Evolutionary conservation across 2,113 vertebrate species (phyloP).

Genomic region (Nycticorax nycticorax): DNA sequence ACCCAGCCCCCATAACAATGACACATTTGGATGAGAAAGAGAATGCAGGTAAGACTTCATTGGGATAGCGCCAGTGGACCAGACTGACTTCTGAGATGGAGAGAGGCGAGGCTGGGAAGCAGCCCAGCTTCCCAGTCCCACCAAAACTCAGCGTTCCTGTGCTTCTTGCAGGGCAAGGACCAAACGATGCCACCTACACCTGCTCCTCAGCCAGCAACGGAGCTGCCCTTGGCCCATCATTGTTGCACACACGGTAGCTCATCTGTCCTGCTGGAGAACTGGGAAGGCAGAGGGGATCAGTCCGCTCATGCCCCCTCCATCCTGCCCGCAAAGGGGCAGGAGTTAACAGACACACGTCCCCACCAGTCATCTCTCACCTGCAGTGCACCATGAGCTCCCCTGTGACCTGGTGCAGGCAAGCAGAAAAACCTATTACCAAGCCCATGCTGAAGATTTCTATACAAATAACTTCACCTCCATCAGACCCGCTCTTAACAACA

Average conservation of each 20-base stretch:
- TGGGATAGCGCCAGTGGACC: neutral
- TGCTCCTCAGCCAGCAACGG: neutral
- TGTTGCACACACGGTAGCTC: fast-evolving
- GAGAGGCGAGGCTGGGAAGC: neutral
- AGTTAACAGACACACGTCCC: neutral
- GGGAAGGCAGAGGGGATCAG: neutral
- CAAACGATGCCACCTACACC: fast-evolving
- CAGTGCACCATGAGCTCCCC: neutral
- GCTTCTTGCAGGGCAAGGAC: neutral
- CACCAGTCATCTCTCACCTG: neutral
- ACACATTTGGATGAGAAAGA: neutral
- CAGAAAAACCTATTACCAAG: neutral
- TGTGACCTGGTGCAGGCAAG: neutral
- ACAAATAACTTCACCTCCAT: neutral
- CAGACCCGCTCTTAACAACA: neutral
- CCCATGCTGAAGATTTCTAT: neutral
- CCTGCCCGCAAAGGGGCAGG: neutral
- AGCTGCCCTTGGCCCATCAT: neutral
- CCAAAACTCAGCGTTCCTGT: neutral
- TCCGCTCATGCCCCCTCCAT: fast-evolving
- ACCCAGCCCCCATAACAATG: neutral
- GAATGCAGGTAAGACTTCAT: neutral
- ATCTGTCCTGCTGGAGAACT: neutral
- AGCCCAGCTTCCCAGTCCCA: neutral
- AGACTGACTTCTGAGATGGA: neutral